Base-by-base conservation (phyloP, 2,888 invertebrate genomes). In the Amiota communis region DNA sequence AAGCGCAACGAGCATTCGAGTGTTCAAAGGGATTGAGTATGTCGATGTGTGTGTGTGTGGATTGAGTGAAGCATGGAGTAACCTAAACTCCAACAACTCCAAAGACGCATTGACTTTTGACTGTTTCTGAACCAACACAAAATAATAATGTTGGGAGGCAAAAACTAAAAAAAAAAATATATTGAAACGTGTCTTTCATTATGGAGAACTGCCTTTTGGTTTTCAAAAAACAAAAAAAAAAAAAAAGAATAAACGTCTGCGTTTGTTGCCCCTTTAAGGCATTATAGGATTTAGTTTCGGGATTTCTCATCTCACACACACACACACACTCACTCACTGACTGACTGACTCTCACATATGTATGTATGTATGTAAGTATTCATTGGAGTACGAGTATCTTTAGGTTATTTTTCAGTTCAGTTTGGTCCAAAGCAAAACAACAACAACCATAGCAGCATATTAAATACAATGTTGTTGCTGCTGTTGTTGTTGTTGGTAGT, bases 241-340 rank as follows among this genome's bases (percentile, higher is more conserved):
- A 82, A 81, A 81, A 76, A 79, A 36, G 2, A 36, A 36, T 36
- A 36, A 36, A 6, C 36, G 36, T 36, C 36, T 36, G 36, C 36
- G 69, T 73, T 71, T 74, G 71, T 59, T 74, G 75, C 81, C 81
- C 80, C 78, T 81, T 77, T 77, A 77, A 78, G 78, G 84, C 86
- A 84, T 84, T 84, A 86, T 84, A 86, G 85, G 84, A 84, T 84
- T 84, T 84, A 83, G 85, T 83, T 83, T 84, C 81, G 86, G 86
- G 86, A 84, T 84, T 84, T 86, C 85, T 36, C 36, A 36, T 63
- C 63, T 46, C 36, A 36, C 36, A 63, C 63, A 13, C n/a, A 13
- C n/a, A 63, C n/a, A 36, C 46, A 59, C 8, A 15, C 17, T 20
- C 2, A 57, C 1, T 1, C 0, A 57, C 57, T 20, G 3, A 56